Base-by-base conservation (phyloP, 2,113 vertebrate genomes). In the Pelmatolapia mariae region DNA sequence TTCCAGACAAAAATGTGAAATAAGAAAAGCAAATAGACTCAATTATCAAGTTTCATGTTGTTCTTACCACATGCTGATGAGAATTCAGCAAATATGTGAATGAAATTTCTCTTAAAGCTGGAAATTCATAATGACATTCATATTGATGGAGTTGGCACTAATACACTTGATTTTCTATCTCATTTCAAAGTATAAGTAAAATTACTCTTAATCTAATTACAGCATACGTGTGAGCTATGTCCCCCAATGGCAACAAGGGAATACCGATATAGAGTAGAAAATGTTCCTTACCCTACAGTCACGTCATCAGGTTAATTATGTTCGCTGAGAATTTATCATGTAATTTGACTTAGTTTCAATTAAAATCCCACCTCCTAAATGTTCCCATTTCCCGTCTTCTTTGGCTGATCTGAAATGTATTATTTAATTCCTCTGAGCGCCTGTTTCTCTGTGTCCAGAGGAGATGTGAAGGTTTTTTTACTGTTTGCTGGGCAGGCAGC, bases 251-350 rank as follows among this genome's bases (percentile, higher is more conserved):
- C 36, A 2, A 53, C 86, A 38, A 43, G 82, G 80, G 86, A 86
- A 84, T 59, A 85, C 85, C 38, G 31, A n/a, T 29, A 13, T 16
- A 7, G 16, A 53, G 84, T 5, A 71, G 52, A 66, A 87, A 89
- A 71, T 16, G 9, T 53, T 66, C 57, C 73, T 89, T 47, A 52
- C 43, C 92, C 88, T 68, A 10, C 86, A 90, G 92, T 71, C 91
- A 81, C 16, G 73, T 83, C 78, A 86, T 91, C 82, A 54, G 73
- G 89, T 91, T 93, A 94, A 94, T 92, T 92, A 92, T 89, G 85
- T 94, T 71, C 47, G 43, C 85, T 52, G 79, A 88, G 87, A 90
- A 92, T 91, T 89, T 82, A 92, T 93, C 90, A 90, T 80, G 43
- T 86, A 40, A 89, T 92, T 79, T 88, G 91, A 91, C 87, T 88